phyloP scores from a whole-genome alignment of 2,888 invertebrate species.

The Caradrina kadenii region DNA sequence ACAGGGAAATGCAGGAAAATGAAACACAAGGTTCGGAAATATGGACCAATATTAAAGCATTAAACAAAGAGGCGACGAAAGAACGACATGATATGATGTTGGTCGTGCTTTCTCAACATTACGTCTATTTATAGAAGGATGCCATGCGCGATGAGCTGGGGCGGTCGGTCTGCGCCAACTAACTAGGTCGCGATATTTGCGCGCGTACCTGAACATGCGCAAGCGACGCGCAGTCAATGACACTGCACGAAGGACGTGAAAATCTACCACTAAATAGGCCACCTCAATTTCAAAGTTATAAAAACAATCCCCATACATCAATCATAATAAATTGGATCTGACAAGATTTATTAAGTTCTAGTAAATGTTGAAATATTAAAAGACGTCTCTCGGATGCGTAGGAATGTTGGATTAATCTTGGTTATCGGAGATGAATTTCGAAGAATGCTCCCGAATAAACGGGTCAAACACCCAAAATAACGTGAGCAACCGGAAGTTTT shows the following conservation, averaged over 20 bases:
- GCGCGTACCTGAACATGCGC: conserved; percentile 72
- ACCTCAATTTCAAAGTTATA: conserved; percentile 62
- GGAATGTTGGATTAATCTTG: conserved; percentile 69
- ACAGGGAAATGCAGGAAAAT: not conserved
- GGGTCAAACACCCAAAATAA: conserved; percentile 80
- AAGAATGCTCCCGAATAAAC: conserved; percentile 75
- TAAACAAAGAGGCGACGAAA: conserved; percentile 49
- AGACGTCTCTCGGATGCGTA: conserved; percentile 49
- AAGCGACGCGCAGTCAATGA: conserved; percentile 72
- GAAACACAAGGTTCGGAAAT: conserved; percentile 4
- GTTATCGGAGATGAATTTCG: conserved; percentile 69
- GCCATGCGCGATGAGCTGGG: conserved; percentile 75
- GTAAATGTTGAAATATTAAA: conserved; percentile 62
- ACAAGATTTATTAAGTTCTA: conserved; percentile 64
- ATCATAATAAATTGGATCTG: conserved; percentile 62
- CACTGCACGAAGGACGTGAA: conserved; percentile 71
- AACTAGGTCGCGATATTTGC: conserved; percentile 87
- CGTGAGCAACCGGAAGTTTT: conserved; percentile 75
- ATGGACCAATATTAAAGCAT: conserved; percentile 11
- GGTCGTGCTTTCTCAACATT: conserved; percentile 80
- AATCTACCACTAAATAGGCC: conserved; percentile 63
- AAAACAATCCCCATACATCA: conserved; percentile 53
- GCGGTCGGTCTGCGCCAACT: conserved; percentile 71
- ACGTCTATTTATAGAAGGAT: conserved; percentile 83
- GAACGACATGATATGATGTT: conserved; percentile 57